Percentiles rank a stretch among this genome's conserved stretches.
phyloP scores from a whole-genome alignment of 1,140 invertebrate species.

The Venustaconcha ellipsiformis region DNA sequence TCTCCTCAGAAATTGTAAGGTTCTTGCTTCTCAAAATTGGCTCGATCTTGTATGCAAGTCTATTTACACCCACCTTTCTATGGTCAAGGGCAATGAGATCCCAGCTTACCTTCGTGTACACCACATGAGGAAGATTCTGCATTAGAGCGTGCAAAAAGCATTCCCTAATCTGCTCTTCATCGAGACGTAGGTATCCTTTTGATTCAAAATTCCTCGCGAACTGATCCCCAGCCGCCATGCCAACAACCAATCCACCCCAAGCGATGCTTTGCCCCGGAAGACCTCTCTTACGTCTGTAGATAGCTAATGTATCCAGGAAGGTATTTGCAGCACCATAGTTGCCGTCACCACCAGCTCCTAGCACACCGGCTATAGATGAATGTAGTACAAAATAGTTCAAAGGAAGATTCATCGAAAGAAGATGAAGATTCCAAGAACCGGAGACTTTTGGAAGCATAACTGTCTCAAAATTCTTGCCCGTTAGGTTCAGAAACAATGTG shows the following conservation, averaged over 20 bases:
- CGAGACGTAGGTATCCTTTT: slow-evolving; percentile 11
- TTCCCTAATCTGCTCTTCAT: background rate
- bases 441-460: slow-evolving; percentile 49
- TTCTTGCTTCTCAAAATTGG: slow-evolving; percentile 1
- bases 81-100: background rate
- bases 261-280: slow-evolving; percentile 33
- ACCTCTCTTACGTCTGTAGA: slow-evolving; percentile 33
- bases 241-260: slow-evolving; percentile 14
- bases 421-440: slow-evolving; percentile 57
- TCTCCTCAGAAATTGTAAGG: background rate
- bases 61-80: background rate
- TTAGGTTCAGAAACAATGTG: slow-evolving; percentile 35
- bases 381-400: slow-evolving; percentile 53
- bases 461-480: slow-evolving; percentile 34
- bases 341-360: slow-evolving; percentile 46
- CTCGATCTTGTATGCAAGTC: slow-evolving; percentile 6
- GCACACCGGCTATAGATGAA: slow-evolving; percentile 42
- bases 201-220: slow-evolving; percentile 12
- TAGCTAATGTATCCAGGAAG: slow-evolving; percentile 48
- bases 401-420: slow-evolving; percentile 31
- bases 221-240: slow-evolving; percentile 18
- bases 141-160: slow-evolving; percentile 13
- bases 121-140: slow-evolving; percentile 9
- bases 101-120: slow-evolving; percentile 12
- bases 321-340: slow-evolving; percentile 51